Percentiles rank a stretch among this genome's conserved stretches.
Evolutionary conservation across 2,797 vertebrate genomes (phyloP).

Genomic region (Diplodus sargus): DNA sequence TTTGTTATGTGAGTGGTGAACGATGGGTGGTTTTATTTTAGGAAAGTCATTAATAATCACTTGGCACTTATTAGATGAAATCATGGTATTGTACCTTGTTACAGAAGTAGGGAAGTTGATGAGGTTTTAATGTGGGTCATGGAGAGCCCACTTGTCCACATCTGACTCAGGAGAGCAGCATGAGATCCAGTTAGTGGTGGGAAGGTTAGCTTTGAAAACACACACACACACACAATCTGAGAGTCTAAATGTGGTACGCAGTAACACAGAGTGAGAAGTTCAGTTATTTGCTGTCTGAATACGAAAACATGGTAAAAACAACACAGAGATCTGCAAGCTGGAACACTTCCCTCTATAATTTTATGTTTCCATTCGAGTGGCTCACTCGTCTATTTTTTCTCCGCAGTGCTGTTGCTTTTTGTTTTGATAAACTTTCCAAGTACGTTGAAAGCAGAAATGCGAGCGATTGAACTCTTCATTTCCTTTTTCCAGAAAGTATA

Average conservation of each 20-base stretch:
- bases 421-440: slow-evolving; percentile 40
- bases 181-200: slow-evolving; percentile 5
- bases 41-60: background rate
- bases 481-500: slow-evolving; percentile 34
- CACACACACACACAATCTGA: background rate
- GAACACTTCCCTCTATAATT: slow-evolving; percentile 38
- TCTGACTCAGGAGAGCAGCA: slow-evolving; percentile 1
- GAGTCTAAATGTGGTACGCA: background rate
- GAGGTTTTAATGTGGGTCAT: background rate
- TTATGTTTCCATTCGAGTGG: slow-evolving; percentile 43
- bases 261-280: slow-evolving; percentile 3
- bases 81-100: background rate
- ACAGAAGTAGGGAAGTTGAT: background rate
- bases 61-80: slow-evolving; percentile 4
- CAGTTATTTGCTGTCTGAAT: slow-evolving; percentile 42
- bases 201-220: slow-evolving; percentile 9
- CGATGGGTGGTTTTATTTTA: slow-evolving; percentile 21
- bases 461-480: slow-evolving; percentile 23
- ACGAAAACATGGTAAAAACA: slow-evolving; percentile 61
- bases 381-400: slow-evolving; percentile 12
- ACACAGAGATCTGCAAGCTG: slow-evolving; percentile 25
- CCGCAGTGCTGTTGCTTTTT: slow-evolving; percentile 28
- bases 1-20: background rate
- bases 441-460: slow-evolving; percentile 52
- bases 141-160: background rate